Conservation (phyloP, 1,140 invertebrate species). For the Charaxes varanes region DNA sequence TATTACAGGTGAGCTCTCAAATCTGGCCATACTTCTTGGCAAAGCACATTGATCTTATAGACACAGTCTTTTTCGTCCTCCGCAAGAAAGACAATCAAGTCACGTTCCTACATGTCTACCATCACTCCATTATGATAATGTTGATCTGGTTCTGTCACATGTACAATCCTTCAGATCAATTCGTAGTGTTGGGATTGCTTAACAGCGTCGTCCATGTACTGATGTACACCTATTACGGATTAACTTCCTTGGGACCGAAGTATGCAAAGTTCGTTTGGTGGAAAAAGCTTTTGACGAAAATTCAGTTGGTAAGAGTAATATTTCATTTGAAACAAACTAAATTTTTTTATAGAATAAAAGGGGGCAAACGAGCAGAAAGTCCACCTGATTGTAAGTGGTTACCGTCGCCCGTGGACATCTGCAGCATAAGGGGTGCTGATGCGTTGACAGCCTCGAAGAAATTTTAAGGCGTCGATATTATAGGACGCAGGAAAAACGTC, state of each 20-base stretch:
- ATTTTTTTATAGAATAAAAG: no score
- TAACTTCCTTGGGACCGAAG: constrained; percentile 83
- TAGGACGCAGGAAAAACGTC: no score
- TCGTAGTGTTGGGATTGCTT: constrained; percentile 72
- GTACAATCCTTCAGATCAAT: constrained; percentile 67
- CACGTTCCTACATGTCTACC: constrained; percentile 83
- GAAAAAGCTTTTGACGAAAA: constrained; percentile 89
- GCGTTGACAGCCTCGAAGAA: no score
- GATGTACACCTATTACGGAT: constrained; percentile 89
- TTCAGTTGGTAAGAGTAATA: constrained; percentile 83
- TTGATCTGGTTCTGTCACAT: constrained; percentile 67
- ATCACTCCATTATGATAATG: constrained; percentile 78
- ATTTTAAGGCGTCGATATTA: no score
- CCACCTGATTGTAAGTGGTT: no score
- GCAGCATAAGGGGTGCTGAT: no score
- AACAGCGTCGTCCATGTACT: constrained; percentile 82
- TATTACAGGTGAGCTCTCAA: no score
- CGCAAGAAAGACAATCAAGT: constrained; percentile 85
- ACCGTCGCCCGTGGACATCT: no score
- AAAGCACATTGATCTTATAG: constrained; percentile 79
- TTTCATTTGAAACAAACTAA: no score
- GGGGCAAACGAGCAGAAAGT: no score
- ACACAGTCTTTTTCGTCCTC: constrained; percentile 88
- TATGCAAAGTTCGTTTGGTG: constrained; percentile 91
- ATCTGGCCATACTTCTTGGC: constrained; percentile 64